Evolutionary conservation across 2,888 invertebrate species (phyloP).

Genomic region (Nomada ferruginata): DNA sequence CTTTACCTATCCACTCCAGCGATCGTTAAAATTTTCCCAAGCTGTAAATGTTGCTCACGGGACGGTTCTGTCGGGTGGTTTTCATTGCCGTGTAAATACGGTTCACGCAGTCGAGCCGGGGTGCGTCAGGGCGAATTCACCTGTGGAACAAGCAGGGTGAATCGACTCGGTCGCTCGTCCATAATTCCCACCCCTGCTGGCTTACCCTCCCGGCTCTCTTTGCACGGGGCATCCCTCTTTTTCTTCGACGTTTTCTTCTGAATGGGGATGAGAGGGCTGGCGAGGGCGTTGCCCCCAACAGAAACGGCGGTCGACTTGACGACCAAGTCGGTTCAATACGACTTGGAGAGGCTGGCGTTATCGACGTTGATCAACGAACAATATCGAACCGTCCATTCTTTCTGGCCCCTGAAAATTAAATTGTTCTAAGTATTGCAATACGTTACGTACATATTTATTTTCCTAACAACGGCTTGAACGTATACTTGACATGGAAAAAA

Average conservation of each 20-base stretch:
- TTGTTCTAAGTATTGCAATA: neutral
- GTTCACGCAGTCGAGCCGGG: neutral
- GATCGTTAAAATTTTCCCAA: neutral
- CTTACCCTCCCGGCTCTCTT: slow-evolving; percentile 39
- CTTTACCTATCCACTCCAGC: no score
- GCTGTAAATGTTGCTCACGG: neutral
- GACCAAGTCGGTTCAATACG: slow-evolving; percentile 69
- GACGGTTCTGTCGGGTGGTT: neutral
- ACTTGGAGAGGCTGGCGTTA: slow-evolving; percentile 56
- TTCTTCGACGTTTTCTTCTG: slow-evolving; percentile 64
- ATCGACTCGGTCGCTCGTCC: slow-evolving; percentile 44
- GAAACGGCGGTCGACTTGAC: slow-evolving; percentile 67
- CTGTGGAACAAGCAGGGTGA: slow-evolving; percentile 45
- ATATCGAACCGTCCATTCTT: neutral
- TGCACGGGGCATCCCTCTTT: slow-evolving; percentile 57
- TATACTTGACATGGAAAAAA: no score
- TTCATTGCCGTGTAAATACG: neutral
- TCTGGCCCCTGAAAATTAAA: neutral
- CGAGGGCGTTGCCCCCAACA: slow-evolving; percentile 70
- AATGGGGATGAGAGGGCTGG: slow-evolving; percentile 67
- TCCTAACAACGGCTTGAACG: no score
- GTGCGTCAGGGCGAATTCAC: slow-evolving; percentile 33
- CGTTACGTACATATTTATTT: neutral
- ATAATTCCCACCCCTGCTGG: slow-evolving; percentile 35
- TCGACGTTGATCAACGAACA: slow-evolving; percentile 44